A percentile compares a stretch with the other conserved stretches of the same genome.
These are phyloP conservation scores for Himalopsyche kuldschensis DNA, from an alignment of 2,888 invertebrate genomes.

Conservation along the genomic window DNA sequence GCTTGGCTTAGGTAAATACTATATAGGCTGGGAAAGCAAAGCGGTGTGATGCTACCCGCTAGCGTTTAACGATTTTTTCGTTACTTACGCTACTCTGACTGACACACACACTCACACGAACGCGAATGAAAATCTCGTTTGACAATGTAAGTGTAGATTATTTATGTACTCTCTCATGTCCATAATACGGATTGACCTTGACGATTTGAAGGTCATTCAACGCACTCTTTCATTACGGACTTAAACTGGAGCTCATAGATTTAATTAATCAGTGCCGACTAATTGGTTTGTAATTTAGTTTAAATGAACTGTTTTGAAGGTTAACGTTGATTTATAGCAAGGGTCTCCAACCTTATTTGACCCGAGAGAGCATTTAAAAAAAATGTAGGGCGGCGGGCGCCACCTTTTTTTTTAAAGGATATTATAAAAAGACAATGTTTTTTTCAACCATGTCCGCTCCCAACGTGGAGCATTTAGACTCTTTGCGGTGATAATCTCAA, in stretches of 20 bases:
- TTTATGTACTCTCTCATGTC: not conserved
- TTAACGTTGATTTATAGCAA: no score
- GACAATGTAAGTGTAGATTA: not conserved
- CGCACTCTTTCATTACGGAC: not conserved
- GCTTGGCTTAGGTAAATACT: not conserved
- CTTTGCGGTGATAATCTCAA: no score
- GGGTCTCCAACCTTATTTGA: no score
- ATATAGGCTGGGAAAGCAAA: not conserved
- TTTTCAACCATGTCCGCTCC: no score
- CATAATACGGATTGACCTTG: not conserved
- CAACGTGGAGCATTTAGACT: no score
- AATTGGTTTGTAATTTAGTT: not conserved
- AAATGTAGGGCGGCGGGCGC: no score
- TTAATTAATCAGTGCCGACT: no score
- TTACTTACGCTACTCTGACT: no score
- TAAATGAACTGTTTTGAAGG: no score
- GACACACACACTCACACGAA: not conserved
- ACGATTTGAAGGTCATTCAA: not conserved
- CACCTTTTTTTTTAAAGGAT: no score
- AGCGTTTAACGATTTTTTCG: not conserved
- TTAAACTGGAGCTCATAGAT: not conserved
- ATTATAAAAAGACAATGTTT: no score
- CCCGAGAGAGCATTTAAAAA: no score
- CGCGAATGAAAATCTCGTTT: not conserved
- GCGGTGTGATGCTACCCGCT: not conserved